Base-by-base conservation (phyloP, 2,113 vertebrate genomes). In the Malaclemys terrapin region DNA sequence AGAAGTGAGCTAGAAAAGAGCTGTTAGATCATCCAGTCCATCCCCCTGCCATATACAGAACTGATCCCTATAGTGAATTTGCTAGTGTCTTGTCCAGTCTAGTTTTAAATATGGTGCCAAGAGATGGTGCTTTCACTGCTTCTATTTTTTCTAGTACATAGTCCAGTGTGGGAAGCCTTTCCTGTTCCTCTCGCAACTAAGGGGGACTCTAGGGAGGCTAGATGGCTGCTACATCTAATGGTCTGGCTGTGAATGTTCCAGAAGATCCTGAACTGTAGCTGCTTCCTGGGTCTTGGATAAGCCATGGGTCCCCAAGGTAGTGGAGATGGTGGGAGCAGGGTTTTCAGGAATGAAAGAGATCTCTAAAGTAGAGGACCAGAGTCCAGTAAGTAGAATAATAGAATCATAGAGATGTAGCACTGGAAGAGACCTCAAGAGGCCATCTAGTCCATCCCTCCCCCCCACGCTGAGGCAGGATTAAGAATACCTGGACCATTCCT, bases 71-170 rank as follows among this genome's bases (percentile, higher is more conserved):
- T 3, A 42, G 22, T 25, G 38, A 12, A 75, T 75, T 42, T 75
- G n/a, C 38, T 75, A 75, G 10, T 22, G 38, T 25, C 31, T 90
- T 72, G 13, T 45, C 16, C 80, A 86, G 10, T 14, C 1, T 0
- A 2, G 25, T 84, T 76, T 88, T 1, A 5, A 78, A 49, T 14
- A 3, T 24, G 52, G 52, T n/a, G 31, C 35, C 31, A 69, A 35
- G 35, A 69, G 31, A 19, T 19, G 7, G 35, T 69, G 17, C 19
- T 45, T 42, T 24, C 5, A 24, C 49, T 2, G 0, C 0, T 52
- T 72, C 79, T 89, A 82, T 17, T 80, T 4, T 86, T 91, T 87
- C 62, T 27, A 62, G 2, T 84, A 62, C 92, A 88, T 72, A 90
- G 65, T 65, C 72, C 83, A 24, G 4, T 17, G 31, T 4, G 2